Evolutionary conservation across 2,113 vertebrate species (phyloP), one percentile per base, ranked within the genome.

Genomic region (Genyomyrus donnyi): DNA sequence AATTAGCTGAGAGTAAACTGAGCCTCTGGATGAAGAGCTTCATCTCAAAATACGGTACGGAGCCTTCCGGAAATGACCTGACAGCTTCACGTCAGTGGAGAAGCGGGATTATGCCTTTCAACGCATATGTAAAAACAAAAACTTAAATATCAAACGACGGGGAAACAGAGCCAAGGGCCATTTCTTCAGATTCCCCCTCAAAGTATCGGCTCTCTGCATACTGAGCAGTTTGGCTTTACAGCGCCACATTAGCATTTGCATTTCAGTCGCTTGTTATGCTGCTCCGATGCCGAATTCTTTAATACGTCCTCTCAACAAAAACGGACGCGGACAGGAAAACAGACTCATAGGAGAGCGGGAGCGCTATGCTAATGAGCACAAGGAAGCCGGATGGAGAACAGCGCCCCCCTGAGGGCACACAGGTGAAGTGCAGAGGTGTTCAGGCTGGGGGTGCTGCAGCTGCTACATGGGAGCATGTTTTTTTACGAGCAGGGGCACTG

Each of bases 1-100:
- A 93, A 93, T 91, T 92, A 92, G 53, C 52, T n/a, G 56, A 45
- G 49, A 89, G 88, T 88, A 85, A 91, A 88, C 50, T 39, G 88
- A 89, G 70, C 91, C 88, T 89, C 87, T 49, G 85, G 77, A 88
- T 17, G 5, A 53, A 39, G 24, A 53, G 46, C n/a, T n/a, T 53
- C 31, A 24, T 13, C 49, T 83, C 85, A 27, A 21, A 24, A 53
- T 39, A 42, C 77, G 42, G 56, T 42, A 66, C 46, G 45, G 45
- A 27, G 70, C 66, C 49, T 21, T 85, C 35, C 6, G 46, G 77
- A 89, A 85, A 45, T 85, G 39, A 80, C 77, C 89, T 21, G n/a
- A 53, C 50, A 87, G 31, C 17, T 27, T 53, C 35, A 13, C 8
- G 13, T 27, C 7, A 89, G 10, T 21, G 35, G 3, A n/a, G 70